Evolutionary conservation across 1,140 invertebrate species (phyloP), one percentile per base, ranked within the genome.

Genomic region (Philopotamus ludificatus): DNA sequence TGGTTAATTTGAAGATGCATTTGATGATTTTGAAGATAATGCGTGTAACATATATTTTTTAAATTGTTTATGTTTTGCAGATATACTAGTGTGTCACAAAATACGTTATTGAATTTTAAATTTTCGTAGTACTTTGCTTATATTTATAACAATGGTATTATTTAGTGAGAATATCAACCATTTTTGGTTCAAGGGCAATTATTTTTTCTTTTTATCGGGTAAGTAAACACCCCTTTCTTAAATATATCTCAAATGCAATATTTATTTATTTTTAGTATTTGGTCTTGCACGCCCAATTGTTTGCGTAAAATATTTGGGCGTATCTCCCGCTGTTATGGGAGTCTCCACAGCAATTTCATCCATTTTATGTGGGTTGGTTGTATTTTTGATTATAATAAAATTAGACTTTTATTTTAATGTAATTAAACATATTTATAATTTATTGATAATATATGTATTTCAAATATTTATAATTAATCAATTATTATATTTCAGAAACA

Each of bases 141-240:
- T n/a, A n/a, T n/a, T n/a, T n/a, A n/a, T n/a, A n/a, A 34, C 12
- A 4, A 57, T 77, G 75, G 84, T n/a, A n/a, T n/a, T 82, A 76
- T 78, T 83, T 64, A 85, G 84, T 72, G 79, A 90, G n/a, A 85
- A 89, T 73, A 79, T 71, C 53, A 79, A 81, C 28, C 79, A 89
- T 42, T 68, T 92, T 73, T 89, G 89, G 4, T 82, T 92, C n/a
- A 92, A 92, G 80, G 85, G 85, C 0, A 89, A 92, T 74, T 92
- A 84, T 67, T 90, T 92, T 73, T 91, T 89, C 72, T 91, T 92
- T 68, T 90, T 92, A 83, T 87, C 87, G 71, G 87, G 89, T 90
- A 78, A 86, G 81, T 80, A 62, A 12, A n/a, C n/a, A n/a, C n/a
- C n/a, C n/a, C n/a, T n/a, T n/a, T n/a, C n/a, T n/a, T n/a, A n/a